Evolutionary conservation across 2,797 vertebrate genomes (phyloP), one percentile per base, ranked within the genome.

Genomic region (Otus scops): DNA sequence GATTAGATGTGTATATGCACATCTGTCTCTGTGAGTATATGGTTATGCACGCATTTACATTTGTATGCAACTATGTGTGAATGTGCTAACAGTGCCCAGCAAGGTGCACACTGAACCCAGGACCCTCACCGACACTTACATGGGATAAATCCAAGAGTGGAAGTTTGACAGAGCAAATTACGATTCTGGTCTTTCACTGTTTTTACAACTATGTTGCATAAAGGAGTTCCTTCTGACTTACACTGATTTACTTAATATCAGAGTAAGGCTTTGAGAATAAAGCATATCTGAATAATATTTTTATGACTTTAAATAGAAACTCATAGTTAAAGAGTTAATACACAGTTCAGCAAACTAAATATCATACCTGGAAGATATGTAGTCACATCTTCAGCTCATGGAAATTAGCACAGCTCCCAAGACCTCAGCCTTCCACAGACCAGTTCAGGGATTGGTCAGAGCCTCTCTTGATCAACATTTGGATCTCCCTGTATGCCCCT

Each of bases 51-150:
- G 53, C 4, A 45, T 59, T 39, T 84, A 65, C 10, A 0, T 67
- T n/a, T 73, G 18, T 23, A 16, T 48, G 20, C 36, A 73, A n/a
- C 20, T 11, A 26, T 8, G 17, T 43, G 38, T 65, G 24, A 30
- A 11, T 47, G 38, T 75, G n/a, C 27, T 69, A 50, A 32, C 14
- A 41, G 48, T 45, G 21, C 34, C 30, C 45, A 60, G 56, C 19
- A 85, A 80, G 60, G 30, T 78, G 38, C 61, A 22, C 3, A 30
- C 39, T 50, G 36, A 56, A 70, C 28, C 61, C 39, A 45, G 51
- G 23, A 53, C 21, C 2, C 1, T 61, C 1, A 0, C 63, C 65
- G 34, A 47, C 32, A 13, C 6, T 81, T 36, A 57, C 0, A 4
- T 2, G 27, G 38, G 28, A 84, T 60, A 57, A 88, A 95, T 84